Evolutionary conservation across 2,113 vertebrate species (phyloP).

Genomic region (Aplodontia rufa): DNA sequence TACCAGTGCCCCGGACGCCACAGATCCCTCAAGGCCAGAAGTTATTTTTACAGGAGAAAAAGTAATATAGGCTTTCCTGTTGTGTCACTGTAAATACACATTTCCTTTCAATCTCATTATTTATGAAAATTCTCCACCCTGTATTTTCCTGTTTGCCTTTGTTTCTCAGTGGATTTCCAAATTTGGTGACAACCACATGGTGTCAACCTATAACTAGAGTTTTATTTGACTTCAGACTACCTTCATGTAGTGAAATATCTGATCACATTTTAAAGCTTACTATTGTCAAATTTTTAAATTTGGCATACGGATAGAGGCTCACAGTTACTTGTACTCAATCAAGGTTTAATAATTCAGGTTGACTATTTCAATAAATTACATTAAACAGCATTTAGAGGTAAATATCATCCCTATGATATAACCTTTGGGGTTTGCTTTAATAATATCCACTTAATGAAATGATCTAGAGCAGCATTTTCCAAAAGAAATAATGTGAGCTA

Average conservation of each 20-base stretch:
- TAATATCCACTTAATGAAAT: not conserved
- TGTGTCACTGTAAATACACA: not conserved
- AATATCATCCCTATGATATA: not conserved
- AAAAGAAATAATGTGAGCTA: not conserved
- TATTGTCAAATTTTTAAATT: constrained; percentile 9
- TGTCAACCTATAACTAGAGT: not conserved
- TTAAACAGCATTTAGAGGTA: constrained; percentile 6
- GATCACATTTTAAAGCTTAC: constrained; percentile 6
- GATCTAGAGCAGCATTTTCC: not conserved
- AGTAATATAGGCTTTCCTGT: not conserved
- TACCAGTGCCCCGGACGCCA: not conserved
- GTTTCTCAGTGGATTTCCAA: not conserved
- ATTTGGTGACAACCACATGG: not conserved
- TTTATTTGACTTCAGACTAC: not conserved
- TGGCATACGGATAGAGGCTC: not conserved
- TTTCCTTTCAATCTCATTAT: not conserved
- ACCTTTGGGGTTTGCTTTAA: not conserved
- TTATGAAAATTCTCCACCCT: not conserved
- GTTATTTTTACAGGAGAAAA: not conserved
- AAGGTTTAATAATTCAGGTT: not conserved
- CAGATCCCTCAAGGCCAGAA: not conserved
- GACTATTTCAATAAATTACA: not conserved
- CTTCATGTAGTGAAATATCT: constrained; percentile 14
- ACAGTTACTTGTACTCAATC: not conserved
- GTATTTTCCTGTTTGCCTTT: not conserved